These are phyloP conservation scores for Holothuria glaberrima DNA, from an alignment of 35 echinoderm and acorn worm genomes.

Conservation along the genomic window DNA sequence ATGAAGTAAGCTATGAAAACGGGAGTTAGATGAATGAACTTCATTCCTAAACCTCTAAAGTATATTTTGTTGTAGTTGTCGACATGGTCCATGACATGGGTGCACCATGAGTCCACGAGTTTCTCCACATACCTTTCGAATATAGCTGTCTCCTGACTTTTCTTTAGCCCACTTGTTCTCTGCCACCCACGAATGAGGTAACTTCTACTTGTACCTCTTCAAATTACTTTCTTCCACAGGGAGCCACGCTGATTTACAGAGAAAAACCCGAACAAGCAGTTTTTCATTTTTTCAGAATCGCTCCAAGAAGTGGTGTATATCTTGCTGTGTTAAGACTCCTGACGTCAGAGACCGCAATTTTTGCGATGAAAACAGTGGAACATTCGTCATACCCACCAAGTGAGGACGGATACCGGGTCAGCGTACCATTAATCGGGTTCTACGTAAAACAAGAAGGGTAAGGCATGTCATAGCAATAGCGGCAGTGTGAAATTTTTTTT, in stretches of 20 bases:
- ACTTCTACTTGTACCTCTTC: no score
- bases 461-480: not conserved
- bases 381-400: not conserved
- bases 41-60: no score
- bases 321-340: not conserved
- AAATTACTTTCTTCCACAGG: not conserved
- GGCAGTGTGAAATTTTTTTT: no score
- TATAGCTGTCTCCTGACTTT: no score
- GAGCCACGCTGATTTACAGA: not conserved
- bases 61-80: no score
- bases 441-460: constrained; percentile 12
- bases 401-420: not conserved
- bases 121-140: no score
- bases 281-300: not conserved
- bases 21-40: no score
- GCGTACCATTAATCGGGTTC: not conserved
- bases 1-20: no score
- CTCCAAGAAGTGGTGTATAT: not conserved
- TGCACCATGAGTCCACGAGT: no score
- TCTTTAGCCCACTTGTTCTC: no score
- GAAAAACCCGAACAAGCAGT: not conserved
- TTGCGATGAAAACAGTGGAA: not conserved
- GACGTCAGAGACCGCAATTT: not conserved
- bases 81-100: no score
- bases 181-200: no score